Percentiles rank a stretch among this genome's conserved stretches.
Evolutionary conservation across 2,113 vertebrate genomes (phyloP).

Genomic region (Girardinichthys multiradiatus): DNA sequence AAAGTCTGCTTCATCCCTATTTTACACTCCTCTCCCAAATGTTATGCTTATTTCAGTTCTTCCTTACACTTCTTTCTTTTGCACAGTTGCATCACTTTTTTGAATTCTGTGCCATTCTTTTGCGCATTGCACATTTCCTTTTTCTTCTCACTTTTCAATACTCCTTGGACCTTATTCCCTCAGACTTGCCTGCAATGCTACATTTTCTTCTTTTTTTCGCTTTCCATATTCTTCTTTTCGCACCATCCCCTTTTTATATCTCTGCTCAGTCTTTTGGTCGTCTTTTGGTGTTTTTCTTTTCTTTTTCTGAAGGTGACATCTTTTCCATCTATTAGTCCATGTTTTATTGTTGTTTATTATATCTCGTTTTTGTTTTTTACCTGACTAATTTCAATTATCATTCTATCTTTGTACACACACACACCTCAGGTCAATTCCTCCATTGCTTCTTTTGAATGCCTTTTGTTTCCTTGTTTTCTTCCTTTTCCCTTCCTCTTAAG

Average conservation of each 20-base stretch:
- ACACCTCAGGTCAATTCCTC: neutral
- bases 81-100: neutral
- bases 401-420: neutral
- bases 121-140: neutral
- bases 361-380: neutral
- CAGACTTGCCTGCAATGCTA: neutral
- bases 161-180: neutral
- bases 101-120: neutral
- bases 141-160: neutral
- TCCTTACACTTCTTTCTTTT: neutral
- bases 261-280: neutral
- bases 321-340: neutral
- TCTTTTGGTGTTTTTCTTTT: neutral
- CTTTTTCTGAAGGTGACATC: neutral
- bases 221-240: too few species aligned
- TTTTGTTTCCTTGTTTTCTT: slow-evolving; percentile 1
- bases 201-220: neutral
- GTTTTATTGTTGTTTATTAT: neutral
- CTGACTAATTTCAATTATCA: neutral
- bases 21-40: neutral
- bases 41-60: neutral
- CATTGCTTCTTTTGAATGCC: neutral
- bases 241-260: too few species aligned
- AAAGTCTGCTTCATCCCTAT: neutral
- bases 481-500: neutral